Conservation (phyloP, 2,888 invertebrate genomes). For the Zelleria hepariella region DNA sequence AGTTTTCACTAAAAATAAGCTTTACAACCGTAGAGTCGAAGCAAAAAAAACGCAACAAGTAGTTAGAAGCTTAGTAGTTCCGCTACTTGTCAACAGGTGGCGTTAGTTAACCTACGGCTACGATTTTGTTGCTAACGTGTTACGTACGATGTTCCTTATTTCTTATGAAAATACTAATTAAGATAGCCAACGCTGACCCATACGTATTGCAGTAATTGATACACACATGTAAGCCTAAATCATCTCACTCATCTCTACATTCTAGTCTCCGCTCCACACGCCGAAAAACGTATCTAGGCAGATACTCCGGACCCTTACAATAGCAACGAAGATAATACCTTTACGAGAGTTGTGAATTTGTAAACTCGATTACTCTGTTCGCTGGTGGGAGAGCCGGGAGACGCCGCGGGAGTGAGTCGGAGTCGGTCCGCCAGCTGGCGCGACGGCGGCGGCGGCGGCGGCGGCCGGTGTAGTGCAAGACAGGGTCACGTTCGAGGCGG, state of each 20-base stretch:
- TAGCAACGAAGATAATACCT: no score
- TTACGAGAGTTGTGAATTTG: no score
- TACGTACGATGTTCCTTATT: neutral
- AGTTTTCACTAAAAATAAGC: no score
- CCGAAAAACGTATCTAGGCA: no score
- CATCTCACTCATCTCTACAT: no score
- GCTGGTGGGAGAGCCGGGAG: neutral
- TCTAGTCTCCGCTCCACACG: no score
- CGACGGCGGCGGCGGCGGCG: conserved; percentile 7
- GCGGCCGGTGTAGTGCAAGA: conserved; percentile 24
- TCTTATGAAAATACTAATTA: neutral
- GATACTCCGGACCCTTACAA: no score
- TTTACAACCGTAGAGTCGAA: no score
- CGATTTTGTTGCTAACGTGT: neutral
- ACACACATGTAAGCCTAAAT: no score
- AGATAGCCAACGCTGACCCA: no score
- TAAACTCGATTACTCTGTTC: no score
- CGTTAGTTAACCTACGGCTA: conserved; percentile 19
- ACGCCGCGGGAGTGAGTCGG: neutral
- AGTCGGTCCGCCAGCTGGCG: neutral
- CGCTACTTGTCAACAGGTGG: conserved; percentile 58
- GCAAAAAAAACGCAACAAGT: conserved; percentile 3
- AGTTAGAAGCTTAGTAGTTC: conserved; percentile 21
- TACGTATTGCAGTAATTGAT: no score
- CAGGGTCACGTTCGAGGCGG: conserved; percentile 40